phyloP scores from a whole-genome alignment of 2,888 invertebrate genomes.

The Mayetiola destructor region DNA sequence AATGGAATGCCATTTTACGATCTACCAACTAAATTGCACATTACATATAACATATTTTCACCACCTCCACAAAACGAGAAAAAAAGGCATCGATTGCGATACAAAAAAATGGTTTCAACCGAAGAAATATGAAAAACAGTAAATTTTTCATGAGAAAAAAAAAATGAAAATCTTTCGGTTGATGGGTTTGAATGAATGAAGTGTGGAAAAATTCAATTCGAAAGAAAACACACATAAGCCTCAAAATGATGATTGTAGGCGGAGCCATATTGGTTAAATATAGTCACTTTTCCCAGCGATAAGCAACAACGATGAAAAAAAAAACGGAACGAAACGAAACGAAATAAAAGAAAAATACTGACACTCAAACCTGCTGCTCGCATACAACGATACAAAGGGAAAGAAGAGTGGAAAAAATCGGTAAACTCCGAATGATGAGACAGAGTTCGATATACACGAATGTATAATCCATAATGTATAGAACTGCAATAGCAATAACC shows the following conservation, averaged over 20 bases:
- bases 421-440: too few species aligned
- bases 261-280: slow-evolving; percentile 13
- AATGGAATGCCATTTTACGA: slow-evolving; percentile 14
- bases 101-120: too few species aligned
- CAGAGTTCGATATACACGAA: background rate
- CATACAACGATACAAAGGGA: too few species aligned
- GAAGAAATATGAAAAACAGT: background rate
- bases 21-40: slow-evolving; percentile 13
- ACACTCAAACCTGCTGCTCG: too few species aligned
- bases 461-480: slow-evolving; percentile 1
- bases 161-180: background rate
- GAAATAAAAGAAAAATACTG: too few species aligned
- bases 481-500: slow-evolving; percentile 7
- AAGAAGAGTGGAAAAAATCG: too few species aligned
- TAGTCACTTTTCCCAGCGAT: too few species aligned
- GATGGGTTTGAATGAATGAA: background rate
- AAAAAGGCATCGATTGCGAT: background rate
- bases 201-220: slow-evolving; percentile 10
- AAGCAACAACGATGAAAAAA: background rate
- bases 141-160: background rate
- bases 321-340: background rate
- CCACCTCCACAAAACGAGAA: slow-evolving; percentile 14
- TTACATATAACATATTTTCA: slow-evolving; percentile 12
- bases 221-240: slow-evolving; percentile 14
- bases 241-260: slow-evolving; percentile 15